Percentiles rank a stretch among this genome's conserved stretches.
These are phyloP conservation scores for Salminus brasiliensis DNA, from an alignment of 2,113 vertebrate species.

Conservation along the genomic window DNA sequence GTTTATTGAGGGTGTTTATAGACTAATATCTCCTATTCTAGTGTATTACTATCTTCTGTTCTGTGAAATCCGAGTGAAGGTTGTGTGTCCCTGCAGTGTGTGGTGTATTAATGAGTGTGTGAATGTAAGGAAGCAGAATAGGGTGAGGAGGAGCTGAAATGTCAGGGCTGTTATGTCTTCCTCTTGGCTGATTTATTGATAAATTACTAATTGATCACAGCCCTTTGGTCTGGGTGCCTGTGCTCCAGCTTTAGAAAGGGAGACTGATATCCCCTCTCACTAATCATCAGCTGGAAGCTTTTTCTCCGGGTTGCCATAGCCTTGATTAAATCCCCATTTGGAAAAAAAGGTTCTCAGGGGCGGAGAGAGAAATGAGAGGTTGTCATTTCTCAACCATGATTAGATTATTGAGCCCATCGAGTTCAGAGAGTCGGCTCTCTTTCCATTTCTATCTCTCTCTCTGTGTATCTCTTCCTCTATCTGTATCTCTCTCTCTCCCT, in stretches of 20 bases:
- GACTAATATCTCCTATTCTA: too few relatives aligned
- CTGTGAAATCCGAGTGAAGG: too few relatives aligned
- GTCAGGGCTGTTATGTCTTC: not conserved
- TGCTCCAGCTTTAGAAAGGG: conserved; percentile 18
- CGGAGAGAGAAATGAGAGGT: conserved; percentile 61
- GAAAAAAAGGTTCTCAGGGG: conserved; percentile 51
- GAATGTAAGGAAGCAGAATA: not conserved
- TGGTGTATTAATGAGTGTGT: not conserved
- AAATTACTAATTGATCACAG: conserved; percentile 35
- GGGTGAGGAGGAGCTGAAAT: too few relatives aligned
- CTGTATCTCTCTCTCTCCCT: too few relatives aligned
- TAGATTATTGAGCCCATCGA: conserved; percentile 65
- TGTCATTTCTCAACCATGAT: conserved; percentile 65
- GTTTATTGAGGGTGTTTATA: too few relatives aligned
- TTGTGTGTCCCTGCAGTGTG: too few relatives aligned
- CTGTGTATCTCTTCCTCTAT: too few relatives aligned
- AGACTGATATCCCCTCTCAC: conserved; percentile 65
- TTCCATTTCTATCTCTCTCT: not conserved
- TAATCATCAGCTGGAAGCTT: conserved; percentile 63
- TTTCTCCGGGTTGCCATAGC: conserved; percentile 59
- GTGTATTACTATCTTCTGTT: too few relatives aligned
- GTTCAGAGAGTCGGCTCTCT: conserved; percentile 52
- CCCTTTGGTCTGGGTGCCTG: conserved; percentile 8
- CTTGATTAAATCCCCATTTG: conserved; percentile 71
- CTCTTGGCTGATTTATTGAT: not conserved